These are phyloP conservation scores for Streblospio benedicti DNA, from an alignment of 1,140 invertebrate genomes.

Conservation along the genomic window DNA sequence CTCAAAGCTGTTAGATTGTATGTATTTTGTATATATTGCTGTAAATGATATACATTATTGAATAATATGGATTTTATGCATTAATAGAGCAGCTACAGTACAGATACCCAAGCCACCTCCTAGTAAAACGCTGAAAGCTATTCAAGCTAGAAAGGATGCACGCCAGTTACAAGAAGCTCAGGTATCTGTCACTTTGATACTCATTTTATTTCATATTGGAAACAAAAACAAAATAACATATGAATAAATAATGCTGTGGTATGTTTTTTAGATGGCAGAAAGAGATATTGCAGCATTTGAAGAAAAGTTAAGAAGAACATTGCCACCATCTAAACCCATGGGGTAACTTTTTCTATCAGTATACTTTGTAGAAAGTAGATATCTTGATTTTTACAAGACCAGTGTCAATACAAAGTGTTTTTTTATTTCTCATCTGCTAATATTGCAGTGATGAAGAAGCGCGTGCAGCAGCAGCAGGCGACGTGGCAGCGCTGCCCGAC, in stretches of 20 bases:
- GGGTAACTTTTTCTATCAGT: conserved; percentile 5
- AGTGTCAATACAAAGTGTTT: too few species aligned
- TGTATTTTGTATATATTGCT: too few species aligned
- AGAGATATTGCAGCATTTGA: conserved; percentile 39
- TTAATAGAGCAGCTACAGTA: conserved; percentile 42
- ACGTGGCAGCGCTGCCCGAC: conserved; percentile 7
- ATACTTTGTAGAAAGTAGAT: too few species aligned
- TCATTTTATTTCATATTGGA: neutral
- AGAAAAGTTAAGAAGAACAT: conserved; percentile 36
- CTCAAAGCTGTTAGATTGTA: too few species aligned
- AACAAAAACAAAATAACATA: neutral
- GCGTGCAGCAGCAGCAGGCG: too few species aligned
- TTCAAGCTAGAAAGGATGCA: conserved; percentile 24
- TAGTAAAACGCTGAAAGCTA: conserved; percentile 30
- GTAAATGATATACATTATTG: too few species aligned
- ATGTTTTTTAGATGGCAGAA: conserved; percentile 27
- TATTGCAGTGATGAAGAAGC: too few species aligned
- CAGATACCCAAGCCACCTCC: conserved; percentile 42
- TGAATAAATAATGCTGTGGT: conserved; percentile 2
- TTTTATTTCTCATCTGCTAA: too few species aligned
- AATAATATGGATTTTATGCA: too few species aligned
- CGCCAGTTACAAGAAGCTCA: conserved; percentile 30
- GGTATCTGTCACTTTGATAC: conserved; percentile 24
- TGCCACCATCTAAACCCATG: conserved; percentile 30
- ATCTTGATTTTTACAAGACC: too few species aligned